These are phyloP conservation scores for Ectropis grisescens DNA, from an alignment of 1,140 invertebrate genomes.

Conservation along the genomic window DNA sequence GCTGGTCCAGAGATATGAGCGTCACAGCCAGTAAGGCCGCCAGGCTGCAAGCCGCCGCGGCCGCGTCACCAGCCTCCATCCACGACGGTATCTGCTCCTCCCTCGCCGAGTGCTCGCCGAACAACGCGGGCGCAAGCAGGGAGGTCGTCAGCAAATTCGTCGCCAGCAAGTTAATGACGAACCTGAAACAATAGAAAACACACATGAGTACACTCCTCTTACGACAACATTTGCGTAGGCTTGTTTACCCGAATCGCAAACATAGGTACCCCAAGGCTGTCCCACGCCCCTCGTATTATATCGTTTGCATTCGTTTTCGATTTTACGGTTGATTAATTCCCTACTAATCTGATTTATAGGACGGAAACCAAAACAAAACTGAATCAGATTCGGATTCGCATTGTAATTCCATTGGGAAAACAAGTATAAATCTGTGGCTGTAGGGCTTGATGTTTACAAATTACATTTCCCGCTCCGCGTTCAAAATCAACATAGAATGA, in stretches of 20 bases:
- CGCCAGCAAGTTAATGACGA: constrained; percentile 66
- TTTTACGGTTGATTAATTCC: too few relatives aligned
- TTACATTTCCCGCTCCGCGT: neutral
- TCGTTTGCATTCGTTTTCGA: too few relatives aligned
- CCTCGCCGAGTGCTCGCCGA: constrained; percentile 47
- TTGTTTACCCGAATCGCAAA: constrained; percentile 6
- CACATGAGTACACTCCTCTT: constrained; percentile 11
- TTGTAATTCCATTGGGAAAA: too few relatives aligned
- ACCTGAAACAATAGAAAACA: constrained; percentile 56
- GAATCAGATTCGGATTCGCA: too few relatives aligned
- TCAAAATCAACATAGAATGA: too few relatives aligned
- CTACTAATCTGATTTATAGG: too few relatives aligned
- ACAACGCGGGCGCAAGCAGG: constrained; percentile 57
- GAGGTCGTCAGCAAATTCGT: constrained; percentile 63
- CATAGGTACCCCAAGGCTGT: neutral
- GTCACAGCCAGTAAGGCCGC: constrained; percentile 76
- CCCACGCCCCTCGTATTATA: neutral
- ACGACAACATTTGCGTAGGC: constrained; percentile 6
- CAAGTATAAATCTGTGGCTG: too few relatives aligned
- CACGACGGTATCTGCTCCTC: constrained; percentile 22
- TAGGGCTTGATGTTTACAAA: constrained; percentile 2
- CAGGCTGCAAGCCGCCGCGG: constrained; percentile 47
- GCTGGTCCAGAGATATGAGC: constrained; percentile 88
- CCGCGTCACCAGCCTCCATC: constrained; percentile 48
- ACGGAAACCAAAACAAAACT: too few relatives aligned